phyloP scores from a whole-genome alignment of 2,113 vertebrate genomes.

The Pachyramphus minor region DNA sequence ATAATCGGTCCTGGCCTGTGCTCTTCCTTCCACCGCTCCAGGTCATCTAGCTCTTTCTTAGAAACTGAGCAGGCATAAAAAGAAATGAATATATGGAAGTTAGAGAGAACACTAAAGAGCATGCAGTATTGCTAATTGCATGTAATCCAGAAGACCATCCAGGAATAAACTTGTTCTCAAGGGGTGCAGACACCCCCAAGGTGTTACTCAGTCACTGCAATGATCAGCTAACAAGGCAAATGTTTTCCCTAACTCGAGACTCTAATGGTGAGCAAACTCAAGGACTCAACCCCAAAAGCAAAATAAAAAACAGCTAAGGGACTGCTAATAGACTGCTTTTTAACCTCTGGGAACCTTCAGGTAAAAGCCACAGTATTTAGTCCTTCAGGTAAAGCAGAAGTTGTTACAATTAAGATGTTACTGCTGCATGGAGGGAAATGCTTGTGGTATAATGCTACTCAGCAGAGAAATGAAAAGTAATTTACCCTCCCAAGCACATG shows the following conservation, averaged over 20 bases:
- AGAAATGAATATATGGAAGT: neutral
- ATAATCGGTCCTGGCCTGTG: constrained; percentile 63
- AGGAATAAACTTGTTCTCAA: neutral
- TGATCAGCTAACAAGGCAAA: neutral
- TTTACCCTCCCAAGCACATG: neutral
- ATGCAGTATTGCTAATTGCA: neutral
- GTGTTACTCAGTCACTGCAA: neutral
- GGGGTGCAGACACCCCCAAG: neutral
- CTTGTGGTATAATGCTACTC: neutral
- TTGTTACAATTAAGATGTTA: neutral
- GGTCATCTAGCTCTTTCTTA: constrained; percentile 74
- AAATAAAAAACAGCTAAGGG: neutral
- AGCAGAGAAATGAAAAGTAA: neutral
- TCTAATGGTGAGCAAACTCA: neutral
- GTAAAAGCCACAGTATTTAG: neutral
- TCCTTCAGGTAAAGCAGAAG: neutral
- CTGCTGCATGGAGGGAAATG: neutral
- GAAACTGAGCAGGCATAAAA: constrained; percentile 69
- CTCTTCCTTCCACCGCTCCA: constrained; percentile 71
- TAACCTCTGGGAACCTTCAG: neutral
- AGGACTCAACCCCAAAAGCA: neutral
- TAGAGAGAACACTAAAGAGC: neutral
- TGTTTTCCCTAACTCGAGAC: neutral
- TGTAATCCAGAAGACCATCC: neutral
- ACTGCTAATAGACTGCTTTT: neutral